Evolutionary conservation across 2,888 invertebrate species (phyloP).

Genomic region (Andrena marginata): DNA sequence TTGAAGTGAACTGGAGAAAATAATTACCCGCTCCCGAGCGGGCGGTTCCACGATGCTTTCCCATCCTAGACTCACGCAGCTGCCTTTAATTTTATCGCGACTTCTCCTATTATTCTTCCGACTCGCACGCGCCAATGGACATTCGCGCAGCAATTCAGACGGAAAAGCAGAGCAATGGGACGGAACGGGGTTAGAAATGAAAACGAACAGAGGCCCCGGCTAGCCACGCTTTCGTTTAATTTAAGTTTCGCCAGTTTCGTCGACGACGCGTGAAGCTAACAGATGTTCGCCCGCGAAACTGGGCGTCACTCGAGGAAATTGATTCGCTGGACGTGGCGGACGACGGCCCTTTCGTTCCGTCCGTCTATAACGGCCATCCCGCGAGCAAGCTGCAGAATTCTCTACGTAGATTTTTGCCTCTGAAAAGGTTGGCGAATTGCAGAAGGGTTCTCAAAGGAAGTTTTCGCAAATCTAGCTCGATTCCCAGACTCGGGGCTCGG

Average conservation of each 20-base stretch:
- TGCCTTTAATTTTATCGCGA: background rate
- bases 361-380: background rate
- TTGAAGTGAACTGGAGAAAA: conserved; percentile 8
- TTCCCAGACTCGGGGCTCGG: background rate
- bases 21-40: background rate
- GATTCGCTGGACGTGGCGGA: background rate
- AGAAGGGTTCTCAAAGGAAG: background rate
- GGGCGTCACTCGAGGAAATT: background rate
- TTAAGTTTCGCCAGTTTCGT: background rate
- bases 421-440: background rate
- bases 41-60: background rate
- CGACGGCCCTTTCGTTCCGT: background rate
- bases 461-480: background rate
- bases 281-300: background rate
- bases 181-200: background rate
- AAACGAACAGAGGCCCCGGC: background rate
- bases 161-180: background rate
- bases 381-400: background rate
- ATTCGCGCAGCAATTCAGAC: background rate
- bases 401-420: background rate
- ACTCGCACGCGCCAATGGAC: background rate
- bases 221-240: background rate
- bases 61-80: background rate
- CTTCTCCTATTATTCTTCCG: background rate
- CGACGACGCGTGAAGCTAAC: background rate